Conservation (phyloP, 2,113 vertebrate genomes). For the Chinchilla lanigera region DNA sequence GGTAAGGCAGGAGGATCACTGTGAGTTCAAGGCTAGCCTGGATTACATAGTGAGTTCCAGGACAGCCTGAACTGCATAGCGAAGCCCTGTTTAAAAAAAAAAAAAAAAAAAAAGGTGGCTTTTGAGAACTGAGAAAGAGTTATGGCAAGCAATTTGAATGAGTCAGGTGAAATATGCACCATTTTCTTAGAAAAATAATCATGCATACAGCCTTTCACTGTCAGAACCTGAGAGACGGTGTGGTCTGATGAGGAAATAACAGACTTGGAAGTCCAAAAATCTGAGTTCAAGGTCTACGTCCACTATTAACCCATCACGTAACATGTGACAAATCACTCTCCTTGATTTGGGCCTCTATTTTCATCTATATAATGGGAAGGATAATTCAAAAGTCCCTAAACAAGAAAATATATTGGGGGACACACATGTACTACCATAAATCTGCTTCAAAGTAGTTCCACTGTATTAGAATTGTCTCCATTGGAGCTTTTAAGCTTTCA, state of each 20-base stretch:
- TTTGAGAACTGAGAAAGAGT: background rate
- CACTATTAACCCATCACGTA: background rate
- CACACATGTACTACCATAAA: background rate
- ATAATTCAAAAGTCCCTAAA: slow-evolving; percentile 11
- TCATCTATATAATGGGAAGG: slow-evolving; percentile 52
- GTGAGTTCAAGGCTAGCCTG: no score
- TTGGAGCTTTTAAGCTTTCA: background rate
- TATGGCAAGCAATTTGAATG: slow-evolving; percentile 2
- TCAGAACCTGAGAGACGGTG: background rate
- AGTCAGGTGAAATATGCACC: background rate
- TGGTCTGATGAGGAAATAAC: background rate
- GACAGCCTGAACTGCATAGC: background rate
- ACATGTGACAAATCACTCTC: slow-evolving; percentile 36
- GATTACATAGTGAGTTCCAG: background rate
- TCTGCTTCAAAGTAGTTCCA: background rate
- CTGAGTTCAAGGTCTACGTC: background rate
- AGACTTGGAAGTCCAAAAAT: slow-evolving; percentile 20
- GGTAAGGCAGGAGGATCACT: no score
- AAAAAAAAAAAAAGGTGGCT: slow-evolving; percentile 22
- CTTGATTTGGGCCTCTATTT: slow-evolving; percentile 32
- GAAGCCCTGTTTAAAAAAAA: background rate
- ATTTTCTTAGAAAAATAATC: background rate
- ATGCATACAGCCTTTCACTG: background rate
- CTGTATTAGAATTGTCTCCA: slow-evolving; percentile 1
- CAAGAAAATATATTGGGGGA: background rate